Base-by-base conservation (phyloP, 64 coral and sea anemone genomes). In the Pocillopora verrucosa region DNA sequence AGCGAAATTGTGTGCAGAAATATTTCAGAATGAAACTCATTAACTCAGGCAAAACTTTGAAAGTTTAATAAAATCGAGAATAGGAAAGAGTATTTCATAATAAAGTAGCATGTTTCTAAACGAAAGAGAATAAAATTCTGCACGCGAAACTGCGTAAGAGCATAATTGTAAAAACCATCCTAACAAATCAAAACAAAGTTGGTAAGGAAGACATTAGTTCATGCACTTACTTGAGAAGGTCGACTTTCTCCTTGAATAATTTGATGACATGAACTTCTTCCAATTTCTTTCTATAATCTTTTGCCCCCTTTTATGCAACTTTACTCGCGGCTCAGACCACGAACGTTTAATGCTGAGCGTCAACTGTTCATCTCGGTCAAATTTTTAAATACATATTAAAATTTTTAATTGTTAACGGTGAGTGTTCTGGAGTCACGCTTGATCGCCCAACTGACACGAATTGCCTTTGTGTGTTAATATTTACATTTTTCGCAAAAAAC, bases 401-500 rank as follows among this genome's bases (percentile, higher is more conserved):
- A 25, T 70, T 56, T 83, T 85, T 85, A 7, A 51, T 72, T 36
- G 64, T 25, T 38, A 26, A 72, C 61, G 82, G 64, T 22, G 22
- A 84, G 61, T 68, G 56, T 16, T 81, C 36, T 5, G 34, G 16
- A 37, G 64, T 85, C 82, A 85, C 61, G 82, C 65, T 85, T 85
- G 82, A 85, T 72, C 61, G 64, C 65, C 13, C 82, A 37, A n/a
- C 22, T 56, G 82, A 70, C 16, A 85, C 26, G 70, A 25, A 72
- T 25, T n/a, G 51, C 82, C 72, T 84, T 85, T 85, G 82, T 72
- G 56, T 65, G 19, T 22, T 37, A 65, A 11, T 85, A 72, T 85
- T 59, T 57, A 36, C 1, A 58, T 14, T 16, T 57, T 72, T 38
- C 6, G 41, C 41, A 56, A 85, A 37, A 58, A 85, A 85, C 36